phyloP scores from a whole-genome alignment of 2,888 invertebrate species.

The Apodemia zela region DNA sequence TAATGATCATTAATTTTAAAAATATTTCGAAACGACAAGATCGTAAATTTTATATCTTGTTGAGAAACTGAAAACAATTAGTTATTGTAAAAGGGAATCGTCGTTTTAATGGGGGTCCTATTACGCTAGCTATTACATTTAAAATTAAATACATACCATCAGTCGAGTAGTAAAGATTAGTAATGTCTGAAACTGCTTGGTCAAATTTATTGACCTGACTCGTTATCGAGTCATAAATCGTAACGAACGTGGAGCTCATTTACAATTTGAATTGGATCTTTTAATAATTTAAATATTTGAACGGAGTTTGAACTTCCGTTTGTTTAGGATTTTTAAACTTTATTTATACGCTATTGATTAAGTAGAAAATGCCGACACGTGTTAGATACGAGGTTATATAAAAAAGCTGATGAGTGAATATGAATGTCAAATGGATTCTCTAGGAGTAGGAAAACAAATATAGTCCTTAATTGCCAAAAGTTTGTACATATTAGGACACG shows the following conservation, averaged over 20 bases:
- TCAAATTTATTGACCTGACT: conserved; percentile 57
- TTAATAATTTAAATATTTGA: conserved; percentile 17
- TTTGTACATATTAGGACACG: too few relatives aligned
- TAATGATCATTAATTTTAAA: too few relatives aligned
- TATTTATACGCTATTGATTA: neutral
- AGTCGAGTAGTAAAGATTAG: neutral
- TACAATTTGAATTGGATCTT: conserved; percentile 26
- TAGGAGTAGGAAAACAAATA: too few relatives aligned
- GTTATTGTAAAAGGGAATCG: neutral
- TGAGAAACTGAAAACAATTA: too few relatives aligned
- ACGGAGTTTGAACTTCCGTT: conserved; percentile 14
- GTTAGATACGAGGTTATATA: neutral
- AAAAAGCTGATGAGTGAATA: neutral
- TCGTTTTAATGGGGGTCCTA: neutral
- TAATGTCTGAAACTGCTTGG: conserved; percentile 34
- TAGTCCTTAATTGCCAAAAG: too few relatives aligned
- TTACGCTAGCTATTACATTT: conserved; percentile 2
- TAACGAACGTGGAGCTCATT: conserved; percentile 31
- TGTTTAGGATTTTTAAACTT: neutral
- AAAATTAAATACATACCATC: conserved; percentile 2
- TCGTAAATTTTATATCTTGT: too few relatives aligned
- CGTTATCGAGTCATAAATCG: conserved; percentile 59
- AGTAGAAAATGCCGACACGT: neutral
- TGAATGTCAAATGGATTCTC: neutral
- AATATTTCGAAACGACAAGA: too few relatives aligned